Conservation (phyloP, 92 coral and sea anemone genomes). For the Siderastrea siderea region DNA sequence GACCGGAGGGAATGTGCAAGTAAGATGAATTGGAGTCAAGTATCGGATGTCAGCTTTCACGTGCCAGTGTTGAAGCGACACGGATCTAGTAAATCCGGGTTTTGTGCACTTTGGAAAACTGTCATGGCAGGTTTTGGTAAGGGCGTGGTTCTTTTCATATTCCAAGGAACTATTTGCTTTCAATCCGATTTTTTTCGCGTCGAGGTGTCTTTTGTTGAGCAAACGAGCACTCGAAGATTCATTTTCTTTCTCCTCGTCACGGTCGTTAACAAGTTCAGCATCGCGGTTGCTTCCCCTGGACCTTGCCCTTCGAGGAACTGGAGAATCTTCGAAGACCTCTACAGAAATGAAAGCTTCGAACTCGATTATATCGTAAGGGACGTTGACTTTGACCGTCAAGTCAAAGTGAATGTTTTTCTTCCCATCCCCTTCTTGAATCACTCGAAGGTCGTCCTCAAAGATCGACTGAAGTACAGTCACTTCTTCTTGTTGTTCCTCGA, state of each 20-base stretch:
- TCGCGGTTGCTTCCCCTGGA: not conserved
- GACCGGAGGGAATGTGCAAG: constrained; percentile 75
- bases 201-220: not conserved
- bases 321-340: constrained; percentile 14
- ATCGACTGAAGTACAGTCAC: constrained; percentile 86
- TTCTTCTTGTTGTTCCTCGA: constrained; percentile 89
- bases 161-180: not conserved
- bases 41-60: constrained; percentile 75
- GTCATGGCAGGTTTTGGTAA: not conserved
- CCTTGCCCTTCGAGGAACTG: not conserved
- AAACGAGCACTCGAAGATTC: not conserved
- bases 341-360: constrained; percentile 84
- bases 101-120: constrained; percentile 40
- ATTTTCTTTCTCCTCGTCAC: not conserved
- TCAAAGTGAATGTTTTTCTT: constrained; percentile 59
- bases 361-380: constrained; percentile 74
- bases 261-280: not conserved
- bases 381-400: constrained; percentile 71
- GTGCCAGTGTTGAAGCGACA: constrained; percentile 81
- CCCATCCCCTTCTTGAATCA: constrained; percentile 56
- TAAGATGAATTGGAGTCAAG: constrained; percentile 85
- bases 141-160: not conserved
- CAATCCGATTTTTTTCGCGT: not conserved
- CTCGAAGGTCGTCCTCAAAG: constrained; percentile 76
- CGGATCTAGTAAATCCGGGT: constrained; percentile 74